Conservation (phyloP, 2,888 invertebrate species). For the Standfussiana lucernea region DNA sequence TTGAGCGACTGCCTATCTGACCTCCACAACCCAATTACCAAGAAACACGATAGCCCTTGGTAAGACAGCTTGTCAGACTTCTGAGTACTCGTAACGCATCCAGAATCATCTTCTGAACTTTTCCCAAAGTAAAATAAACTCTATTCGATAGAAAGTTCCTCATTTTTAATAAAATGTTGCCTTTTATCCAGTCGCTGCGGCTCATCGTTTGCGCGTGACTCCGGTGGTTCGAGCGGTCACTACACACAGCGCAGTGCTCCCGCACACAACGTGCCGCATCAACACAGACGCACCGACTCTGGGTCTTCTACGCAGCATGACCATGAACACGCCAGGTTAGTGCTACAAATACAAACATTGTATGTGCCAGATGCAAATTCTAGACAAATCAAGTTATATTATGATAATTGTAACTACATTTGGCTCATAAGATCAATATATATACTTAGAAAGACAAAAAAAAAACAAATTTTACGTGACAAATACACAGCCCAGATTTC, state of each 20-base stretch:
- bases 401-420: neutral
- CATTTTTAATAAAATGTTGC: neutral
- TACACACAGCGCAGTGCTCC: slow-evolving; percentile 96
- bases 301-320: slow-evolving; percentile 95
- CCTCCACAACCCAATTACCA: too few relatives aligned
- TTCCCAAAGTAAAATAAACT: neutral
- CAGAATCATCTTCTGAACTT: neutral
- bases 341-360: neutral
- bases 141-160: fast-evolving
- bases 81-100: neutral
- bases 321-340: slow-evolving; percentile 77
- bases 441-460: too few relatives aligned
- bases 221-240: slow-evolving; percentile 95
- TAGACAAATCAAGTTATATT: neutral
- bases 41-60: too few relatives aligned
- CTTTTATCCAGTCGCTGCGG: slow-evolving; percentile 83
- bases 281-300: slow-evolving; percentile 92
- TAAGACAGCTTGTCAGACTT: neutral
- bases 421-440: too few relatives aligned
- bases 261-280: slow-evolving; percentile 90
- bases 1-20: too few relatives aligned
- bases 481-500: neutral
- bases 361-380: neutral
- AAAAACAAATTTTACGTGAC: too few relatives aligned
- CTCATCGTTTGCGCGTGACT: slow-evolving; percentile 94